Evolutionary conservation across 2,113 vertebrate species (phyloP).

Genomic region (Oreochromis aureus): DNA sequence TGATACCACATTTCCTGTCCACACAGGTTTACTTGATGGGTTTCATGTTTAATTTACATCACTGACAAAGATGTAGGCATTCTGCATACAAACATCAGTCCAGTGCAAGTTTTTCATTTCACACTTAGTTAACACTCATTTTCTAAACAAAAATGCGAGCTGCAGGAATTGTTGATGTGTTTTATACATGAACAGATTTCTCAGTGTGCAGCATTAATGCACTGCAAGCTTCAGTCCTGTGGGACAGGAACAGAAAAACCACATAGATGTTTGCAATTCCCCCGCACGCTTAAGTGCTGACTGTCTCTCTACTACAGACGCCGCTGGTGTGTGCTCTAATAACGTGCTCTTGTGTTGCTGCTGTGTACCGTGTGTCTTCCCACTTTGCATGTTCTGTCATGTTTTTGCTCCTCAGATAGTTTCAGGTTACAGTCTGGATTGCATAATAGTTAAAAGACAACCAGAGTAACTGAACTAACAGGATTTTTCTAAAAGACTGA

Average conservation of each 20-base stretch:
- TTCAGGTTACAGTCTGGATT: neutral
- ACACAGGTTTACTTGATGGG: accelerated
- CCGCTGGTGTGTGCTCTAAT: neutral
- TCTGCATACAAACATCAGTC: neutral
- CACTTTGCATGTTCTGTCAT: neutral
- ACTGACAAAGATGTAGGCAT: neutral
- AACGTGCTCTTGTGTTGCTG: neutral
- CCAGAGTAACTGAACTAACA: neutral
- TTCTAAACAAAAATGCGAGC: neutral
- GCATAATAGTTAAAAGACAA: neutral
- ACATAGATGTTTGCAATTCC: neutral
- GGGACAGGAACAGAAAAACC: neutral
- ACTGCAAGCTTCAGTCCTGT: neutral
- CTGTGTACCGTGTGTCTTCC: accelerated
- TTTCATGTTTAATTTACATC: neutral
- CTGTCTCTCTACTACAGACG: neutral
- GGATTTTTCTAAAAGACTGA: neutral
- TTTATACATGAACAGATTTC: neutral
- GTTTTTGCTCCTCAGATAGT: neutral
- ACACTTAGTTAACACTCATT: neutral
- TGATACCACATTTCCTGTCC: accelerated
- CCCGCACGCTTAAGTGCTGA: neutral
- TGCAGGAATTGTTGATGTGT: neutral
- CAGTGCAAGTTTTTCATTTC: neutral
- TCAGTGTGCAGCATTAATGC: neutral